Evolutionary conservation across 2,113 vertebrate genomes (phyloP).

Genomic region (Haemorhous mexicanus): DNA sequence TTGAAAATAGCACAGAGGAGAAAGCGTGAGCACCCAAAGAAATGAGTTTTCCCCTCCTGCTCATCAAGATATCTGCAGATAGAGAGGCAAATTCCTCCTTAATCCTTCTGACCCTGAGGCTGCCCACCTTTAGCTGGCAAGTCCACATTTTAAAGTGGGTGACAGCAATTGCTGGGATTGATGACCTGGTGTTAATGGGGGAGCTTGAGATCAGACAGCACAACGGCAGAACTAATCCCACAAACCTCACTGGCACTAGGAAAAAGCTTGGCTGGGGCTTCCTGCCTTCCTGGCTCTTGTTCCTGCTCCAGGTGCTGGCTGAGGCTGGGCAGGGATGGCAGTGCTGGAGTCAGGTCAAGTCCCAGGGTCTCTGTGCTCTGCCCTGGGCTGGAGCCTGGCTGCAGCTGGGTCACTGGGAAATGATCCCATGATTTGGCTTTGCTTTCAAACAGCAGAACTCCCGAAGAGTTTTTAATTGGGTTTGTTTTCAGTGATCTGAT

Average conservation of each 20-base stretch:
- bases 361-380: not conserved
- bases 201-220: not conserved
- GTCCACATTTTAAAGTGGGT: not conserved
- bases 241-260: not conserved
- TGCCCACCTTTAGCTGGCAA: not conserved
- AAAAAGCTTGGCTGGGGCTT: not conserved
- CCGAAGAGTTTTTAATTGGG: rapidly evolving
- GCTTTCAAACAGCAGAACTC: not conserved
- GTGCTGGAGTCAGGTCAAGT: not conserved
- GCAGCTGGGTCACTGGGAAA: not conserved
- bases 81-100: not conserved
- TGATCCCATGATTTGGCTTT: not conserved
- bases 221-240: not conserved
- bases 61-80: not conserved
- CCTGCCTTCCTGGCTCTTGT: not conserved
- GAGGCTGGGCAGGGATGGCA: not conserved
- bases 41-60: not conserved
- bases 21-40: not conserved
- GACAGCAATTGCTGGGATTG: not conserved
- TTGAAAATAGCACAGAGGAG: not conserved
- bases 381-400: not conserved
- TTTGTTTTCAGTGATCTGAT: not conserved
- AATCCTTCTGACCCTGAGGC: not conserved
- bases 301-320: not conserved
- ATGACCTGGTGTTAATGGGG: not conserved